Base-by-base conservation (phyloP, 2,113 vertebrate genomes). In the Acrocephalus arundinaceus region DNA sequence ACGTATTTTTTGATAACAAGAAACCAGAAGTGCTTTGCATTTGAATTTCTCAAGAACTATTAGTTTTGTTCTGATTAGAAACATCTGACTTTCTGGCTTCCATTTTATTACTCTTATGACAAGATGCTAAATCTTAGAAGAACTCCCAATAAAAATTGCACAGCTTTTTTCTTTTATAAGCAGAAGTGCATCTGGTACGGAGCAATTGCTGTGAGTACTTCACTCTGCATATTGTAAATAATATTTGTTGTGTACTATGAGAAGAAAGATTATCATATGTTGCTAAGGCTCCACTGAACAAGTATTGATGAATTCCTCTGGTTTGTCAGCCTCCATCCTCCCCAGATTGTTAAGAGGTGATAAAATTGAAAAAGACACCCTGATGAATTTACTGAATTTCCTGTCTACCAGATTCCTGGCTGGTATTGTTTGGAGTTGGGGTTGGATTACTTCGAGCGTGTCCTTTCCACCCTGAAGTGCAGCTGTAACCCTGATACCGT, bases 251-350 rank as follows among this genome's bases (percentile, higher is more conserved):
- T 61, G 33, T 35, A 5, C 30, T 30, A 0, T 41, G 66, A 54
- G 37, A 35, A 70, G 86, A 20, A 62, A 59, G 33, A 15, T 58
- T 71, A 1, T 57, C 11, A 1, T 0, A 0, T 30, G 43, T 49
- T 82, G 39, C 45, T 75, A 49, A 90, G 74, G n/a, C 67, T 78
- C 28, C 54, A 31, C 25, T 75, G 70, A 27, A 25, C 48, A 22
- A 57, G 7, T 58, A 23, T 13, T 30, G 59, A 43, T 74, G 31
- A 41, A 21, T 84, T 71, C 22, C 54, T 77, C 71, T 41, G 15
- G 37, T 37, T 63, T 88, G 23, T 22, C 49, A 76, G 33, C 54
- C 65, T 58, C 23, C 48, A 35, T 78, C 30, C 24, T 74, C 52
- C 33, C 54, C 45, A 45, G 41, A 6, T 57, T 54, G n/a, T 52